These are phyloP conservation scores for Trachops cirrhosus DNA, from an alignment of 2,797 vertebrate species.

Conservation along the genomic window DNA sequence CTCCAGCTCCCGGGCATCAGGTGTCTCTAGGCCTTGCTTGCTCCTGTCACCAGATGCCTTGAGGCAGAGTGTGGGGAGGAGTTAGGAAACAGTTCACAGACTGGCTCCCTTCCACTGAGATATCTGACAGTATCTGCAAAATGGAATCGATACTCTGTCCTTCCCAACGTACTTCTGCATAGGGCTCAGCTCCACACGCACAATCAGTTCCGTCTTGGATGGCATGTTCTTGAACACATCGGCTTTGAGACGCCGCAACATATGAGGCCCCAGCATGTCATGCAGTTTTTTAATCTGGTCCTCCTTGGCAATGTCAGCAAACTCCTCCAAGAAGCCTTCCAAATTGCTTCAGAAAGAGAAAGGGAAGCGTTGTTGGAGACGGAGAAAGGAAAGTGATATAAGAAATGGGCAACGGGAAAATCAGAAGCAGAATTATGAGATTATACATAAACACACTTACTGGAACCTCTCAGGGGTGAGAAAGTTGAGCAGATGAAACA, in stretches of 20 bases:
- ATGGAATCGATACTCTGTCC: neutral
- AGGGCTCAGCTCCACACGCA: constrained; percentile 96
- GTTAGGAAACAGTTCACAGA: neutral
- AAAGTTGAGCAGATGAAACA: constrained; percentile 98
- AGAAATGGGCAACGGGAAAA: neutral
- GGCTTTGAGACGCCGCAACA: constrained; percentile 97
- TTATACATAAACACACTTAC: constrained; percentile 83
- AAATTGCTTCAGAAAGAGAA: constrained; percentile 88
- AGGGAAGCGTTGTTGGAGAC: constrained; percentile 30
- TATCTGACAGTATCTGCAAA: neutral
- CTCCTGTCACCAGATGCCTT: neutral
- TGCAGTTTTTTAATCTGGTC: constrained; percentile 99
- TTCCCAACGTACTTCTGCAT: constrained; percentile 94
- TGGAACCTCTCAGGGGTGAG: constrained; percentile 96
- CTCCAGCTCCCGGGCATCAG: neutral
- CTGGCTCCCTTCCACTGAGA: neutral
- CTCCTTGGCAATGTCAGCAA: constrained; percentile 99
- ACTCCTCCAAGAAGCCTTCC: constrained; percentile 98
- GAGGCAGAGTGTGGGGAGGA: neutral
- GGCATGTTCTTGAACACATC: constrained; percentile 99
- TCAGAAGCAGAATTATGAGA: neutral
- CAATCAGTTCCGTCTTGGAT: constrained; percentile 97
- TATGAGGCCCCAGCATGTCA: constrained; percentile 98
- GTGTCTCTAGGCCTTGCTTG: neutral
- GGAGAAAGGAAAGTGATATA: neutral